Base-by-base conservation (phyloP, 2,797 vertebrate species). In the Mallotus villosus region DNA sequence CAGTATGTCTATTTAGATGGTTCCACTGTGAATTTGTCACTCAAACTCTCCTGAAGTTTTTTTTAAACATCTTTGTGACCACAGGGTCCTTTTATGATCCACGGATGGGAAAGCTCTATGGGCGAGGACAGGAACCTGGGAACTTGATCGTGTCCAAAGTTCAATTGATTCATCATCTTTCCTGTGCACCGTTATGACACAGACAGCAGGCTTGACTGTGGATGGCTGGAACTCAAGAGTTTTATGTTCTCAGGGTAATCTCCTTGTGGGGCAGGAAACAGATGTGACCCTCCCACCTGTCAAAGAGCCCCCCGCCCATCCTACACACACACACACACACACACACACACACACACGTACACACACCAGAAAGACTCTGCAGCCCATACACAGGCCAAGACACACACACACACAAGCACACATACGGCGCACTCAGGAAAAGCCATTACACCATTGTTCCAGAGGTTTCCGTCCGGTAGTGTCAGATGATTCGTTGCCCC, bases 211-310 rank as follows among this genome's bases (percentile, higher is more conserved):
- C 25, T 27, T 67, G 49, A 25, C 55, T 64, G 37, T 24, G 29
- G 41, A n/a, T 25, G 5, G 16, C 66, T 67, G 9, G 32, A 32
- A 22, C 24, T 34, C 21, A 66, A 66, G 62, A 77, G 74, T 80
- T 80, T 81, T 21, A 37, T 63, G 46, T 32, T 70, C 68, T 81
- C 51, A 74, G 73, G 66, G 78, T 72, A 76, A 81, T 79, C 72
- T 80, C 51, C 65, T 72, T 69, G 68, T 73, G 74, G 37, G 74
- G 76, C 82, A 87, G 85, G 85, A 87, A 86, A 83, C 86, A 86
- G 80, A 84, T 80, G 80, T 78, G 76, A 80, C 81, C 82, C 81
- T 82, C 89, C 86, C 86, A 85, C 84, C 89, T 86, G 86, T 86
- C 80, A 75, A 62, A 72, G 60, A 74, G 67, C 71, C 85, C 76